Percentiles rank a stretch among this genome's conserved stretches.
These are phyloP conservation scores for Protobothrops flavoviridis DNA, from an alignment of 2,113 vertebrate species.

Conservation along the genomic window DNA sequence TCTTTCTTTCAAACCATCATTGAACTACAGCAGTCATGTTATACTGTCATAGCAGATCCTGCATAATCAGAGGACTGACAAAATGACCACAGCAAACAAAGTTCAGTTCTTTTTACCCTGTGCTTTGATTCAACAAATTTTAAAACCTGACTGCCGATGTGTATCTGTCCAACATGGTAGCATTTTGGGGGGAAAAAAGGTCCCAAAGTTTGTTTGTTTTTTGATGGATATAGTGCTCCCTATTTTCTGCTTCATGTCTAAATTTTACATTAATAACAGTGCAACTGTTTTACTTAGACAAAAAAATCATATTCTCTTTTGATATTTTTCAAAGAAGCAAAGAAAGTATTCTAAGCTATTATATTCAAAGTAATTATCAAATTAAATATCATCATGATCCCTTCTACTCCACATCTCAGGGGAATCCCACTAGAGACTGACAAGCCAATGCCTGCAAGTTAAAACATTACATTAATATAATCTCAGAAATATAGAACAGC, in stretches of 20 bases:
- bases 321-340: neutral
- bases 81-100: neutral
- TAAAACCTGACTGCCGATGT: neutral
- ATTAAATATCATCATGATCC: neutral
- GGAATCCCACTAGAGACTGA: neutral
- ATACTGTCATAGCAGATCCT: neutral
- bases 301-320: neutral
- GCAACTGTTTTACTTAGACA: neutral
- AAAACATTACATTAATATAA: neutral
- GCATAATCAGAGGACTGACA: neutral
- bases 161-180: neutral
- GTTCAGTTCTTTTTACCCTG: neutral
- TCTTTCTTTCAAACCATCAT: neutral
- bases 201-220: neutral
- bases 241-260: neutral
- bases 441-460: neutral
- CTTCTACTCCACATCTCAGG: neutral
- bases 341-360: neutral
- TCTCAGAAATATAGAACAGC: neutral
- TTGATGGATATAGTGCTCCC: accelerated
- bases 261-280: neutral
- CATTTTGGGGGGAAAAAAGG: neutral
- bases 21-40: neutral
- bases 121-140: neutral
- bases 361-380: neutral